Conservation (phyloP, 1,140 invertebrate genomes). For the Trichoplusia ni region DNA sequence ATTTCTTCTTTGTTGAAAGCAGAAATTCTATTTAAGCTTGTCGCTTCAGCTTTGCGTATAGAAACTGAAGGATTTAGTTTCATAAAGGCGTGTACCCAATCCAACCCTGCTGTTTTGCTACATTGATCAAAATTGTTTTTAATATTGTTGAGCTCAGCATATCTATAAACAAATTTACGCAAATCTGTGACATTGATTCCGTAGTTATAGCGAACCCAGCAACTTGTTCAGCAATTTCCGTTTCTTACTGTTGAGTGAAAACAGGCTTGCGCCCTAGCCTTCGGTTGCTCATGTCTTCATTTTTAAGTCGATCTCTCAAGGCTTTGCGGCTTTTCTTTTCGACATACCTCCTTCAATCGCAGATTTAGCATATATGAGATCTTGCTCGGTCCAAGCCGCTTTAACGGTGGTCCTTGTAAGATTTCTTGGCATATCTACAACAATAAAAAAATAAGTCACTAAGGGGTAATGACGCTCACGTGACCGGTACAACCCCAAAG, state of each 20-base stretch:
- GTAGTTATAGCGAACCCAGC: slow-evolving; percentile 37
- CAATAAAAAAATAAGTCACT: slow-evolving; percentile 37
- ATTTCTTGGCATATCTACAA: slow-evolving; percentile 45
- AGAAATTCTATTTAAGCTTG: slow-evolving; percentile 50
- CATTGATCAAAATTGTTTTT: slow-evolving; percentile 44
- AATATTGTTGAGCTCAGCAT: slow-evolving; percentile 43
- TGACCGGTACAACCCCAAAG: slow-evolving; percentile 35
- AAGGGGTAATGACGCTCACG: slow-evolving; percentile 26
- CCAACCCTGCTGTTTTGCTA: slow-evolving; percentile 46
- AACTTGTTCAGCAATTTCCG: slow-evolving; percentile 48
- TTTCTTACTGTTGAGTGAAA: slow-evolving; percentile 51
- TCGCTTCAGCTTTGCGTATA: slow-evolving; percentile 55
- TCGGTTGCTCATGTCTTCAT: slow-evolving; percentile 40
- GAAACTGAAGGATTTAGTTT: slow-evolving; percentile 47
- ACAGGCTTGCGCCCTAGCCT: slow-evolving; percentile 45
- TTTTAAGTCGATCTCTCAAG: slow-evolving; percentile 44
- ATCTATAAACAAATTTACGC: slow-evolving; percentile 45
- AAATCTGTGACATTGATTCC: slow-evolving; percentile 39
- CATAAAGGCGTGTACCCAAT: slow-evolving; percentile 52
- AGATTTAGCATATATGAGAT: slow-evolving; percentile 35
- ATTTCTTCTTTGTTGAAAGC: slow-evolving; percentile 55
- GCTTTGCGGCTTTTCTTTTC: slow-evolving; percentile 41
- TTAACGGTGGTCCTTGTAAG: slow-evolving; percentile 43
- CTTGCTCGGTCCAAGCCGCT: slow-evolving; percentile 38
- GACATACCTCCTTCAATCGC: slow-evolving; percentile 36